Conservation (phyloP, 2,888 invertebrate species). For the Drosophila nigricruria region DNA sequence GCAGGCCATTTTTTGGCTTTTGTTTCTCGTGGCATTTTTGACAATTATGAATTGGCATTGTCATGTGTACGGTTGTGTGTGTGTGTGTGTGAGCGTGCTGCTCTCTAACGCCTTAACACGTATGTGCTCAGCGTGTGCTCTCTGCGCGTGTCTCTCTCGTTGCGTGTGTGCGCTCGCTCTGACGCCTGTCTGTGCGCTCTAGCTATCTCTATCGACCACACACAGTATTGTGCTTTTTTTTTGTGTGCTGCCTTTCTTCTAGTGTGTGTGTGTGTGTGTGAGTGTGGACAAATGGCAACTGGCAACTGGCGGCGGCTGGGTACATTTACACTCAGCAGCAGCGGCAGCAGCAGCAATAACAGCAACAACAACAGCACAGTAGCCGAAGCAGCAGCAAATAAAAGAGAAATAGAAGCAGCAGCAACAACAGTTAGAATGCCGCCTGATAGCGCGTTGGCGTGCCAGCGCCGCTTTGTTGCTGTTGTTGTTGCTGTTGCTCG, state of each 20-base stretch:
- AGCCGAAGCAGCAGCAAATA: slow-evolving; percentile 8
- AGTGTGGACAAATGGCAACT: slow-evolving; percentile 34
- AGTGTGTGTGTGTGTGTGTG: neutral
- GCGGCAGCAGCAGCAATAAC: neutral
- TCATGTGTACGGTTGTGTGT: slow-evolving; percentile 49
- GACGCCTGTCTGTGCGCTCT: slow-evolving; percentile 26
- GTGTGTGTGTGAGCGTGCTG: slow-evolving; percentile 26
- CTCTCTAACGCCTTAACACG: slow-evolving; percentile 18
- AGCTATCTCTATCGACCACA: slow-evolving; percentile 51
- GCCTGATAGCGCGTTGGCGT: slow-evolving; percentile 62
- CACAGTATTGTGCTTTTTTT: slow-evolving; percentile 31
- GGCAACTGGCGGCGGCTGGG: slow-evolving; percentile 55
- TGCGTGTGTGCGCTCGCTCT: slow-evolving; percentile 33
- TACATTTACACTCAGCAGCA: slow-evolving; percentile 40
- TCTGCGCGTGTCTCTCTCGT: slow-evolving; percentile 58
- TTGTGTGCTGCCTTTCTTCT: slow-evolving; percentile 9
- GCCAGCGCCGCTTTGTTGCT: slow-evolving; percentile 21
- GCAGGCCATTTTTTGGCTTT: slow-evolving; percentile 16
- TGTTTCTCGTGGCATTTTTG: slow-evolving; percentile 42
- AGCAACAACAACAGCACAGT: slow-evolving; percentile 20
- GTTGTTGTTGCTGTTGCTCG: neutral
- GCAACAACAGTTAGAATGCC: slow-evolving; percentile 48
- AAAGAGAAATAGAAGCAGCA: slow-evolving; percentile 18
- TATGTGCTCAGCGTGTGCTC: slow-evolving; percentile 25
- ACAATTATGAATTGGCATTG: slow-evolving; percentile 71